Evolutionary conservation across 2,888 invertebrate species (phyloP).

Genomic region (Parthenolecanium corni): DNA sequence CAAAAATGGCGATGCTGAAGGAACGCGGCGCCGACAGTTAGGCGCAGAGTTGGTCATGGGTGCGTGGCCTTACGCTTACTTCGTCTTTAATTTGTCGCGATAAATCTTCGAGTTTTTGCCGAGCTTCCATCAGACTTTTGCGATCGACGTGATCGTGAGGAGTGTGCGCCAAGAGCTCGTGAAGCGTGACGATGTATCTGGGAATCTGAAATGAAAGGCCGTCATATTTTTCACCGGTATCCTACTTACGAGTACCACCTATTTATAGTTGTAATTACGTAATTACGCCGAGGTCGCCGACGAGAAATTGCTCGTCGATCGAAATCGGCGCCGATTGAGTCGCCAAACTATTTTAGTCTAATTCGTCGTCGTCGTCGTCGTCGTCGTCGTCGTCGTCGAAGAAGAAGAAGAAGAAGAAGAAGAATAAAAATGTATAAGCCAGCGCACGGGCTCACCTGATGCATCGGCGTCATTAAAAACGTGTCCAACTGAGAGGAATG

Average conservation of each 20-base stretch:
- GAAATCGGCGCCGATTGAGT: too few relatives aligned
- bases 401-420: too few relatives aligned
- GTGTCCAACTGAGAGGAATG: conserved; percentile 76
- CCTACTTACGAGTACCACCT: background rate
- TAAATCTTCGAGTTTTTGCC: conserved; percentile 74
- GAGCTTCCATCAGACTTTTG: conserved; percentile 74
- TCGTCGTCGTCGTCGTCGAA: too few relatives aligned
- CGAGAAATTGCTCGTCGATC: too few relatives aligned
- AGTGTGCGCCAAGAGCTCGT: conserved; percentile 81
- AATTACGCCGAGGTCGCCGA: too few relatives aligned
- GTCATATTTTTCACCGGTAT: background rate
- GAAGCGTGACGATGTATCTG: conserved; percentile 80
- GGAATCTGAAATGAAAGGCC: conserved; percentile 53
- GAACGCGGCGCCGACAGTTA: too few relatives aligned
- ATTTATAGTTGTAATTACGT: too few relatives aligned
- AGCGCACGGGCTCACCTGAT: conserved; percentile 52
- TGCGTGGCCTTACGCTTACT: conserved; percentile 40
- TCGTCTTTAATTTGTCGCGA: conserved; percentile 81
- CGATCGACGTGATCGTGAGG: conserved; percentile 89
- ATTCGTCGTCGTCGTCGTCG: too few relatives aligned
- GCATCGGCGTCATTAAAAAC: conserved; percentile 87
- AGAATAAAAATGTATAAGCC: too few relatives aligned
- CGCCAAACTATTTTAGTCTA: too few relatives aligned
- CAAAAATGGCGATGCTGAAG: too few relatives aligned
- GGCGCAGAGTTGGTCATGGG: too few relatives aligned